Conservation (phyloP, 2,797 vertebrate species). For the Schizopygopsis malacanthus region DNA sequence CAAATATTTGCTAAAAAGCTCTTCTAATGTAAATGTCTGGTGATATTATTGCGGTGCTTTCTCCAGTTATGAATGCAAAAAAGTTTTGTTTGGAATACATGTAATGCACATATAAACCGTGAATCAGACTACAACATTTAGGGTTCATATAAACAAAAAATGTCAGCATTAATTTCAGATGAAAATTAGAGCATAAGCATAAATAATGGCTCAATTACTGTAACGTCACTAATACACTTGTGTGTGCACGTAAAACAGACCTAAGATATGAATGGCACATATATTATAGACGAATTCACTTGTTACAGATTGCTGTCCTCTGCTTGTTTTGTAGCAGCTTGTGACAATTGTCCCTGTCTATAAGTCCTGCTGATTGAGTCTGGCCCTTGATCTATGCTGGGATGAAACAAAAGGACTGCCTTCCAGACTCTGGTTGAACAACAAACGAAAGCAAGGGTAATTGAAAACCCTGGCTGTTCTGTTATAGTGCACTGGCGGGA, state of each 20-base stretch:
- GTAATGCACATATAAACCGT: background rate
- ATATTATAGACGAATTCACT: background rate
- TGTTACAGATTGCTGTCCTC: slow-evolving; percentile 31
- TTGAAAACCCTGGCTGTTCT: slow-evolving; percentile 48
- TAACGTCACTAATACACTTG: too few species aligned
- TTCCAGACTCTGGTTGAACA: slow-evolving; percentile 47
- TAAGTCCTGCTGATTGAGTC: slow-evolving; percentile 57
- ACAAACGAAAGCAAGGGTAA: slow-evolving; percentile 53
- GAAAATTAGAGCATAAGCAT: too few species aligned
- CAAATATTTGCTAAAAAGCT: background rate
- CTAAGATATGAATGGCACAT: background rate
- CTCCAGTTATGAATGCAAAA: background rate
- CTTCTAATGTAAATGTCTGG: background rate
- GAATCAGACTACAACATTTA: background rate
- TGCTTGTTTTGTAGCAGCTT: slow-evolving; percentile 53
- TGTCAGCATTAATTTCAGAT: background rate
- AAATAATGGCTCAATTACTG: background rate
- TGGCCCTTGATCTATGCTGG: slow-evolving; percentile 47
- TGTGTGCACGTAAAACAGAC: background rate
- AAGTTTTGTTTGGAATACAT: background rate
- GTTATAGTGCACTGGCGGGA: slow-evolving; percentile 31
- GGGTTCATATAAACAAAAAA: background rate
- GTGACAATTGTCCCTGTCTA: slow-evolving; percentile 40
- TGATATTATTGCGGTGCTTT: background rate
- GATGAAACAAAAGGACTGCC: slow-evolving; percentile 57